Evolutionary conservation across 2,888 invertebrate genomes (phyloP), one percentile per base, ranked within the genome.

Genomic region (Aleiodes alternator): DNA sequence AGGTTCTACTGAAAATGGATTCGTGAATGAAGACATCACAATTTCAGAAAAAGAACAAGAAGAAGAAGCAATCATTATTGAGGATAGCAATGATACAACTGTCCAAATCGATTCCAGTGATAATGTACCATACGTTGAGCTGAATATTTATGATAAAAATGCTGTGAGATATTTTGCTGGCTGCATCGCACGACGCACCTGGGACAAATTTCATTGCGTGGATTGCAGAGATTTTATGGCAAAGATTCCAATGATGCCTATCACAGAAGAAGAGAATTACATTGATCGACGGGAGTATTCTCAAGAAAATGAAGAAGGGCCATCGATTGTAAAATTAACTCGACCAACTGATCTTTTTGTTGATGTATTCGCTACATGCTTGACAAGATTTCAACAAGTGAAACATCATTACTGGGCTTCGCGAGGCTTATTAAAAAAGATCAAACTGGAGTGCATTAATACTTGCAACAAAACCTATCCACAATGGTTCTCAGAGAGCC

Each of bases 141-240:
- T 34, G 14, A 12, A 43, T 48, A 1, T 29, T 12, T 69, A 69
- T 29, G 69, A 29, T 31, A 14, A 51, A 9, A 16, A 69, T 16
- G 50, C 51, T 34, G 23, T 69, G 4, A 51, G 31, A 23, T 69
- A 69, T 69, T 53, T 69, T 23, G 31, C 31, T 34, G 69, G 69
- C 3, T 50, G 12, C 31, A 69, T 69, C 5, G 50, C 38, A 12
- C 12, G 34, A 9, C 69, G 69, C 7, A 1, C 12, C 11, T 7
- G 23, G 16, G 7, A 34, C 9, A 51, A 69, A 34, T 29, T 29
- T n/a, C 16, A 51, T 4, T 69, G 69, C n/a, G 53, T 29, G 7
- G 9, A 51, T 11, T 53, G 69, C 14, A 12, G 16, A 12, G 31
- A 16, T 9, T 12, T 6, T 7, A 53, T 16, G 29, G 7, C 23